Evolutionary conservation across 2,888 invertebrate genomes (phyloP).

Genomic region (Hedychridium roseum): DNA sequence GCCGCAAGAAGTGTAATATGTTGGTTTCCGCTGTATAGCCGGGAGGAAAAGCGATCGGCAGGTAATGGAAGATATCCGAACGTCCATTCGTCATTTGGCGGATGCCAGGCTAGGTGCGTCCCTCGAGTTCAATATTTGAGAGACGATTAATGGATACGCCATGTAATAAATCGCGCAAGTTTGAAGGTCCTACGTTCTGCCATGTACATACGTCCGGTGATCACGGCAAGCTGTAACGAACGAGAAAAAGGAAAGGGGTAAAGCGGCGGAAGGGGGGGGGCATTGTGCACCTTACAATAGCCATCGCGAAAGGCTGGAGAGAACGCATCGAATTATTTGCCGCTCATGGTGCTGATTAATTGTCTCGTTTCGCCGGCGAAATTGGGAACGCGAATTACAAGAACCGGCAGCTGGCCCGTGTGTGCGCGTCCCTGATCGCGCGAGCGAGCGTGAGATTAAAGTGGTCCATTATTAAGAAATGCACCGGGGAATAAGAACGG

Average conservation of each 20-base stretch:
- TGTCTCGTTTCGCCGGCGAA: constrained; percentile 20
- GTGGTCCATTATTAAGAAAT: constrained; percentile 44
- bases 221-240: not conserved
- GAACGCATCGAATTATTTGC: constrained; percentile 26
- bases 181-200: too few relatives aligned
- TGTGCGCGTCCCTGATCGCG: constrained; percentile 10
- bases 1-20: too few relatives aligned
- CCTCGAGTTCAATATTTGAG: too few relatives aligned
- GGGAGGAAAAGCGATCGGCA: too few relatives aligned
- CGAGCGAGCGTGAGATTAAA: constrained; percentile 33
- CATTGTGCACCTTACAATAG: constrained; percentile 2
- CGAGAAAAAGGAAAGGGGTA: not conserved
- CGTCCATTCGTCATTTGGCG: too few relatives aligned
- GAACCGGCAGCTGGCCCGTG: not conserved
- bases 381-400: constrained; percentile 28
- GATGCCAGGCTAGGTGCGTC: too few relatives aligned
- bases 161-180: too few relatives aligned
- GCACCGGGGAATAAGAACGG: constrained; percentile 29
- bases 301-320: not conserved
- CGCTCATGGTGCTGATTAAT: constrained; percentile 28
- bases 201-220: too few relatives aligned
- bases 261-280: not conserved
- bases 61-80: too few relatives aligned
- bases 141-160: too few relatives aligned
- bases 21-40: too few relatives aligned